Base-by-base conservation (phyloP, 2,888 invertebrate genomes). In the Eubasilissa splendida region DNA sequence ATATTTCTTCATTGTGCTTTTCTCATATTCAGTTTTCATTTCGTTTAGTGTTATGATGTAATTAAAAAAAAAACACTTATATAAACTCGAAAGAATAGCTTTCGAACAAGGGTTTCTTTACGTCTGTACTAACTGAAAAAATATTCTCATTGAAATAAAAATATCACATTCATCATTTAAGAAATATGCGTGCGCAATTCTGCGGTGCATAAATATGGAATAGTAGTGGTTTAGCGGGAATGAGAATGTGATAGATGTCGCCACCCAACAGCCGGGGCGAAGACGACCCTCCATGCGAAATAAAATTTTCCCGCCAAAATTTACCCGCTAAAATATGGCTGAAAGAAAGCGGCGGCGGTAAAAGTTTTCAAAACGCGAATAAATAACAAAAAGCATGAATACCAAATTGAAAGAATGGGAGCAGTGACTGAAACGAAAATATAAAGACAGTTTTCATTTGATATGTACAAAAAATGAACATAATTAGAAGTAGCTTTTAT, bases 311-410 rank as follows among this genome's bases (percentile, higher is more conserved):
- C 52, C 42, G n/a, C n/a, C n/a, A 11, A 76, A 80, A 80, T 76
- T 76, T 58, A 59, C 68, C 68, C 77, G 58, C 75, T 74, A 70
- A 81, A 81, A 81, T 81, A 81, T 81, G 81, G 75, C 68, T 12
- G 22, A 73, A 54, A 58, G 70, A 66, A 78, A 74, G 59, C 70
- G 77, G 74, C n/a, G 53, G 54, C 79, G 63, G 54, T 54, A 52
- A 78, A 81, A 77, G 33, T 81, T 81, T 76, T 78, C 68, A 66
- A 77, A 81, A 77, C 74, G 77, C 53, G 78, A 81, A 81, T 81
- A 81, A 77, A 78, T 81, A 78, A 78, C 75, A 78, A 78, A 81
- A 81, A 78, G 81, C 78, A 81, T 81, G 76, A 81, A 81, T 75
- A 81, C 68, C 66, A 78, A 81, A 78, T 75, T 75, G 78, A 77